These are phyloP conservation scores for Callospermophilus lateralis DNA, from an alignment of 2,113 vertebrate species.

Conservation along the genomic window DNA sequence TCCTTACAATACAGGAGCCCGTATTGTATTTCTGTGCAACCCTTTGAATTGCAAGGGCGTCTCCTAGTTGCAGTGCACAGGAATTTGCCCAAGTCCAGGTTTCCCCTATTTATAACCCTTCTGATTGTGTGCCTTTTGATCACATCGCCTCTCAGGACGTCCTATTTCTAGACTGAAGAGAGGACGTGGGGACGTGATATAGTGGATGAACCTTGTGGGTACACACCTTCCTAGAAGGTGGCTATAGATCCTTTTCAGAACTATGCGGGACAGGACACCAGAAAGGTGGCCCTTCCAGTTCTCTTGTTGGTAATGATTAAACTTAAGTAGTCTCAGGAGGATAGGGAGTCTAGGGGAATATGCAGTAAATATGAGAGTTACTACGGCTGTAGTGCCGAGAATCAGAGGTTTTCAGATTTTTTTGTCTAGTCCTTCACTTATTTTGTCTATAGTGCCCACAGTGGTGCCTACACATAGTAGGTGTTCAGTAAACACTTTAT, in stretches of 20 bases:
- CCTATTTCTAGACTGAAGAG: slow-evolving; percentile 53
- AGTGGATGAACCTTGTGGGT: not conserved
- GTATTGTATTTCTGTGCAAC: not conserved
- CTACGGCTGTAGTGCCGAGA: accelerated
- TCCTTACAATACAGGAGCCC: not conserved
- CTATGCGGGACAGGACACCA: not conserved
- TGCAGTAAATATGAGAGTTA: not conserved
- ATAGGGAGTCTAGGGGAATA: not conserved
- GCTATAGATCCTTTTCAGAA: not conserved
- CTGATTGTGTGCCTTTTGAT: not conserved
- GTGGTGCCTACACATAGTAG: not conserved
- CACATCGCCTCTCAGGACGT: not conserved
- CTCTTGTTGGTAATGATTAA: not conserved
- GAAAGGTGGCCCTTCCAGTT: not conserved
- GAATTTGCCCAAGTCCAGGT: not conserved
- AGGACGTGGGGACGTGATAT: accelerated
- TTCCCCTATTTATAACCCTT: slow-evolving; percentile 64
- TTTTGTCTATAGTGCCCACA: not conserved
- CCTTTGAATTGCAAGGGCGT: not conserved
- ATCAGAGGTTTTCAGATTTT: too few relatives aligned
- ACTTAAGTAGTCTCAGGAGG: not conserved
- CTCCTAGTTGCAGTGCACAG: not conserved
- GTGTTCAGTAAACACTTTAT: not conserved
- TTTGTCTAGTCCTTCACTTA: not conserved
- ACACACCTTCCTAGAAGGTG: not conserved